These are phyloP conservation scores for Galago senegalensis DNA, from an alignment of 2,797 vertebrate genomes.

Conservation along the genomic window DNA sequence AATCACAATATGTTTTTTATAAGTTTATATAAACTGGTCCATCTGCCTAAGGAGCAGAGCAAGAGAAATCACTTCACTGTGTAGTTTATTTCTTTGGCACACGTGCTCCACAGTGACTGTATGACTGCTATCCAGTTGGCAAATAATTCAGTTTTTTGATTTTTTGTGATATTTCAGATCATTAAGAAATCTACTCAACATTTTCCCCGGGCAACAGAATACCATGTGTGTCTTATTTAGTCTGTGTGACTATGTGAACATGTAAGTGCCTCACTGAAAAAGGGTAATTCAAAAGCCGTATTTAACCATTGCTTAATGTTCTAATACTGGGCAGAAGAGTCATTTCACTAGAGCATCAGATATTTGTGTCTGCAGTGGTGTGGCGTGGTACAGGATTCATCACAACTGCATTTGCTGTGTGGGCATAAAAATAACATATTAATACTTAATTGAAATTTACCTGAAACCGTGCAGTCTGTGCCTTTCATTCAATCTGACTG, in stretches of 20 bases:
- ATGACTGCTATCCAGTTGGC: constrained; percentile 37
- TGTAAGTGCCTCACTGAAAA: neutral
- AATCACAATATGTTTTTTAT: constrained; percentile 89
- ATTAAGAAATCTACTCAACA: constrained; percentile 66
- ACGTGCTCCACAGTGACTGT: constrained; percentile 77
- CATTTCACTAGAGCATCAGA: neutral
- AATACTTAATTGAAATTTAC: neutral
- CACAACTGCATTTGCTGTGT: neutral
- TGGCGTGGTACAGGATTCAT: rapidly evolving
- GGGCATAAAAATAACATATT: neutral
- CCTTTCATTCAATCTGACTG: neutral
- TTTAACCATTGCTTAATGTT: neutral
- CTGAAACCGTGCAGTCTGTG: neutral
- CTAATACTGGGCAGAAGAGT: neutral
- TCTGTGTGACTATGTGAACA: constrained; percentile 32
- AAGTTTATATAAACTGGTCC: constrained; percentile 67
- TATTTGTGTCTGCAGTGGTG: neutral
- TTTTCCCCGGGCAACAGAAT: constrained; percentile 47
- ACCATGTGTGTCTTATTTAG: neutral
- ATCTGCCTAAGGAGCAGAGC: constrained; percentile 78
- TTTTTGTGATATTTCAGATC: constrained; percentile 61
- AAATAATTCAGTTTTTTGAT: constrained; percentile 67
- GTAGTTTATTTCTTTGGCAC: constrained; percentile 82
- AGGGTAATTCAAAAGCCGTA: neutral
- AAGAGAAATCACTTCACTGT: constrained; percentile 68